Percentiles rank a stretch among this genome's conserved stretches.
phyloP scores from a whole-genome alignment of 2,113 vertebrate species.

The Telmatochromis brachygnathus region DNA sequence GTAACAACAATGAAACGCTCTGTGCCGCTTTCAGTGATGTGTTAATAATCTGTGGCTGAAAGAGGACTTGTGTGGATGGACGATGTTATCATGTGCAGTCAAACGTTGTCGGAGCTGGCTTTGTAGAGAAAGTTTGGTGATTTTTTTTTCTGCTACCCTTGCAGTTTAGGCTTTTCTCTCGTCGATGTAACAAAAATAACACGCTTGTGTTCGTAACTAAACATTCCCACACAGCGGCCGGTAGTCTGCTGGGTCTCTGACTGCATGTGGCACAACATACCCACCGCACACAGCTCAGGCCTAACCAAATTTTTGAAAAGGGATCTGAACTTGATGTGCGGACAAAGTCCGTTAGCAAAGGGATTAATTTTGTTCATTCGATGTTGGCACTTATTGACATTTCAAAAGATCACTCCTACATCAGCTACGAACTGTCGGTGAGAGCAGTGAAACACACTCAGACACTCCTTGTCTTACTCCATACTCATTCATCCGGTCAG shows the following conservation, averaged over 20 bases:
- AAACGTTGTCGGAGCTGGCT: slow-evolving; percentile 41
- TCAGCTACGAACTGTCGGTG: background rate
- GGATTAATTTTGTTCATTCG: background rate
- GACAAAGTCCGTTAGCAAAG: slow-evolving; percentile 15
- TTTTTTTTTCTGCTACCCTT: slow-evolving; percentile 62
- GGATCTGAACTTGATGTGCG: background rate
- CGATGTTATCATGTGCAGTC: slow-evolving; percentile 49
- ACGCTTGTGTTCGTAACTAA: slow-evolving; percentile 92
- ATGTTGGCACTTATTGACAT: background rate
- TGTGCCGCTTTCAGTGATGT: slow-evolving; percentile 29
- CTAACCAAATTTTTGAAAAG: slow-evolving; percentile 75
- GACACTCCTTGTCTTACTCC: background rate
- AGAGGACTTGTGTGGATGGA: slow-evolving; percentile 45
- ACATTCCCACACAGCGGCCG: slow-evolving; percentile 92
- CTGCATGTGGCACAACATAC: slow-evolving; percentile 74
- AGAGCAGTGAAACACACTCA: slow-evolving; percentile 12
- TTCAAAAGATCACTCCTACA: background rate
- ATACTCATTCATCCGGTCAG: slow-evolving; percentile 53
- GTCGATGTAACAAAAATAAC: slow-evolving; percentile 86
- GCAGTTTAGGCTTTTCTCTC: slow-evolving; percentile 52
- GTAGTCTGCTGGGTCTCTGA: slow-evolving; percentile 74
- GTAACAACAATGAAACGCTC: slow-evolving; percentile 33
- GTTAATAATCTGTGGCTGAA: slow-evolving; percentile 58
- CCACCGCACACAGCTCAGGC: slow-evolving; percentile 76
- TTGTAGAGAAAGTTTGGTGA: slow-evolving; percentile 46